phyloP scores from a whole-genome alignment of 92 coral and sea anemone genomes.

The Heliopora coerulea region DNA sequence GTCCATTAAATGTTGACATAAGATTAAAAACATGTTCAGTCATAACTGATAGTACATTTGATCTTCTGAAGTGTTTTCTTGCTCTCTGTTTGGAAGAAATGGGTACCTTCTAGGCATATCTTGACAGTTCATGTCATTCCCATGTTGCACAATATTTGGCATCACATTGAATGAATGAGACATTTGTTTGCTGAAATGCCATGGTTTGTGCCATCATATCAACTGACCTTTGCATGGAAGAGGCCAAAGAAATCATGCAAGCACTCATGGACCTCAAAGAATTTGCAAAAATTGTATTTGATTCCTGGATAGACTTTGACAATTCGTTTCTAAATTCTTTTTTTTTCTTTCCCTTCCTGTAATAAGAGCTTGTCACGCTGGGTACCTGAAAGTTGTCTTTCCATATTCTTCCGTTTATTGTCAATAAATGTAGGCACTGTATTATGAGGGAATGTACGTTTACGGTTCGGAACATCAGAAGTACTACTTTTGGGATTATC shows the following conservation, averaged over 20 bases:
- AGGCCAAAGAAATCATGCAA: no score
- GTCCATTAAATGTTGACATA: no score
- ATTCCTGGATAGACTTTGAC: slow-evolving; percentile 11
- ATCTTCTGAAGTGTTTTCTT: slow-evolving; percentile 10
- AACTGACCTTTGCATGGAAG: slow-evolving; percentile 29
- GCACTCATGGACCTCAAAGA: no score
- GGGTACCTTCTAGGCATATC: slow-evolving; percentile 6
- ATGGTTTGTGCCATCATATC: slow-evolving; percentile 21
- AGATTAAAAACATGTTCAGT: no score
- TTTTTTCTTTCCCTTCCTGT: slow-evolving; percentile 25
- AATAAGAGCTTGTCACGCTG: slow-evolving; percentile 24
- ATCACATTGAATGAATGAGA: slow-evolving; percentile 6
- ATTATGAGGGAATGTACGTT: slow-evolving; percentile 19
- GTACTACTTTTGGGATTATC: no score
- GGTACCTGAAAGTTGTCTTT: slow-evolving; percentile 19
- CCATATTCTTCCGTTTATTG: slow-evolving; percentile 33
- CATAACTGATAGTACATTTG: no score
- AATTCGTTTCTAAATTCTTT: no score
- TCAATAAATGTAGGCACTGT: slow-evolving; percentile 7
- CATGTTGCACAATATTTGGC: slow-evolving; percentile 19
- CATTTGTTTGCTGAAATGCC: slow-evolving; percentile 17
- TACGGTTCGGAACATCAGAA: not conserved
- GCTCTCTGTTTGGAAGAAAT: not conserved
- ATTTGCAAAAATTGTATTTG: not conserved
- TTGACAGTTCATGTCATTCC: slow-evolving; percentile 12